Evolutionary conservation across 35 echinoderm and acorn worm genomes (phyloP).

Genomic region (Patiria miniata): DNA sequence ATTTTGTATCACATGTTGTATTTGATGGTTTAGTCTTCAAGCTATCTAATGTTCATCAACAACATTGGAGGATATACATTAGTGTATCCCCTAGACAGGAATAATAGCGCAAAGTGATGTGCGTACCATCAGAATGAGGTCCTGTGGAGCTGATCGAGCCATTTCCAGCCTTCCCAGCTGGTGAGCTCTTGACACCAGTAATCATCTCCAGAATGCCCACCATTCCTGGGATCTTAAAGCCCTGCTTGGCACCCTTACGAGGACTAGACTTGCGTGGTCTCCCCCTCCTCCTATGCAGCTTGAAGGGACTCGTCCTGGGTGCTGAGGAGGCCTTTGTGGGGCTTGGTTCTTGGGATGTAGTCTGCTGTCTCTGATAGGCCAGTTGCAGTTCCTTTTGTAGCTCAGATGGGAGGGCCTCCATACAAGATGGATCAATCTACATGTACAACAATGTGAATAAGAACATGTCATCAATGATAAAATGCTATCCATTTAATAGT

Average conservation of each 20-base stretch:
- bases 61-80: too few species aligned
- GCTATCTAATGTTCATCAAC: too few species aligned
- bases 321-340: neutral
- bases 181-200: neutral
- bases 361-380: slow-evolving; percentile 58
- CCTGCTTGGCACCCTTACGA: neutral
- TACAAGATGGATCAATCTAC: slow-evolving; percentile 88
- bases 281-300: slow-evolving; percentile 51
- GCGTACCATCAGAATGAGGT: too few species aligned
- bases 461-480: too few species aligned
- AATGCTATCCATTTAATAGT: too few species aligned
- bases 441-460: neutral
- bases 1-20: too few species aligned
- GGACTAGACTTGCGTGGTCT: slow-evolving; percentile 56
- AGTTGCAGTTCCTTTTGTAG: slow-evolving; percentile 71
- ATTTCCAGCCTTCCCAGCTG: neutral
- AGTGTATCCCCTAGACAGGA: too few species aligned
- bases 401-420: slow-evolving; percentile 86
- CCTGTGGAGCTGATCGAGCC: neutral
- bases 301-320: slow-evolving; percentile 67
- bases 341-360: slow-evolving; percentile 14
- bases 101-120: too few species aligned
- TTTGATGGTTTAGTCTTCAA: too few species aligned
- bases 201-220: slow-evolving; percentile 20
- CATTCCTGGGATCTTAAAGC: neutral